phyloP scores from a whole-genome alignment of 1,140 invertebrate species.

The Chionoecetes opilio region DNA sequence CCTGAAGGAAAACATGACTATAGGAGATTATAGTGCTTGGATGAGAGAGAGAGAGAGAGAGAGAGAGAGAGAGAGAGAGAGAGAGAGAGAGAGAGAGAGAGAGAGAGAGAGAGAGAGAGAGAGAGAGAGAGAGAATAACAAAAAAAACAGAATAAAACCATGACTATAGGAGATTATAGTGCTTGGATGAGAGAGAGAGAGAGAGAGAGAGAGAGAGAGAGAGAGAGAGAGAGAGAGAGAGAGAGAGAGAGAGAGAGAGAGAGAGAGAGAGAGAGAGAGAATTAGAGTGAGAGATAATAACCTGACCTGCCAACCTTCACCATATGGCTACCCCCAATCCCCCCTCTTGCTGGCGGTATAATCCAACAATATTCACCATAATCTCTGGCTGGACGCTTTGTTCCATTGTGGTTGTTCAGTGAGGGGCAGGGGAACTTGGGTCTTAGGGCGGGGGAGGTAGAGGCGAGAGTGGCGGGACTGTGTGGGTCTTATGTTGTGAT shows the following conservation, averaged over 20 bases:
- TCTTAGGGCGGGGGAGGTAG: too few species aligned
- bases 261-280: not conserved
- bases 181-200: too few species aligned
- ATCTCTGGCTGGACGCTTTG: constrained; percentile 17
- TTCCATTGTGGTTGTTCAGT: not conserved
- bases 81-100: constrained; percentile 44
- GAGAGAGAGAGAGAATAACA: too few species aligned
- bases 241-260: not conserved
- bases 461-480: too few species aligned
- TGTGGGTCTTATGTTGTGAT: too few species aligned
- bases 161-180: too few species aligned
- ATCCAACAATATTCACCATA: constrained; percentile 30
- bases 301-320: not conserved
- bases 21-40: not conserved
- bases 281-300: not conserved
- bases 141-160: too few species aligned
- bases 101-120: not conserved
- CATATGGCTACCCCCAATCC: not conserved
- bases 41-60: constrained; percentile 44
- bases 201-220: too few species aligned
- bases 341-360: not conserved
- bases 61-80: constrained; percentile 44
- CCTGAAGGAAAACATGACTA: not conserved
- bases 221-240: not conserved
- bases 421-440: not conserved